These are phyloP conservation scores for Erythrocebus patas DNA, from an alignment of 2,113 vertebrate genomes.

Conservation along the genomic window DNA sequence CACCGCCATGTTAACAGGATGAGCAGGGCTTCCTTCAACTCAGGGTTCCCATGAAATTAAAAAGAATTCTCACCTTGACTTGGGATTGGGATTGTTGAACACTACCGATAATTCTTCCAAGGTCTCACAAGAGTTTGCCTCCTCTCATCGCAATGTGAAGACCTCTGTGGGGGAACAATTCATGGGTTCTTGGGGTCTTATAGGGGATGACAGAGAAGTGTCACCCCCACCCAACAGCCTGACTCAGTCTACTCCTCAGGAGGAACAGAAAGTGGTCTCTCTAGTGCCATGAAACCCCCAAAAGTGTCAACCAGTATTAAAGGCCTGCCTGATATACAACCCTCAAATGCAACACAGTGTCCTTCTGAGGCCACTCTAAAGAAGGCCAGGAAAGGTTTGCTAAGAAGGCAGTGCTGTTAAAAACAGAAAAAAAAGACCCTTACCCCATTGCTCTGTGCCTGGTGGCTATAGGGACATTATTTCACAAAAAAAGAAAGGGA, in stretches of 20 bases:
- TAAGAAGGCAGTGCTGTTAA: neutral
- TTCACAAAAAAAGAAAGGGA: neutral
- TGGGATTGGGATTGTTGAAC: neutral
- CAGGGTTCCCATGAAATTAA: neutral
- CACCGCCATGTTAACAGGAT: fast-evolving
- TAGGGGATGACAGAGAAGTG: neutral
- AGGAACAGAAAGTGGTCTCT: neutral
- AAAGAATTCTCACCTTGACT: neutral
- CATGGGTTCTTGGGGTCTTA: neutral
- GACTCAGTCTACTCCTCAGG: neutral
- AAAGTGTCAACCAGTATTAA: fast-evolving
- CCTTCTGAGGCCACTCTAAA: too few species aligned
- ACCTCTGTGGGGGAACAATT: neutral
- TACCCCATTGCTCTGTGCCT: neutral
- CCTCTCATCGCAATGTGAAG: neutral
- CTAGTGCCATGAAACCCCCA: neutral
- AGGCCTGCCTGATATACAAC: neutral
- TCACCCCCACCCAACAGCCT: neutral
- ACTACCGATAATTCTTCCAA: neutral
- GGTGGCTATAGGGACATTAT: neutral
- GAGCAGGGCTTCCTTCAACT: neutral
- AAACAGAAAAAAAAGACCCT: neutral
- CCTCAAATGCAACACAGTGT: fast-evolving
- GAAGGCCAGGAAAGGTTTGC: neutral
- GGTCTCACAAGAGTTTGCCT: neutral